Conservation (phyloP, 2,113 vertebrate species). For the Saguinus imperator region DNA sequence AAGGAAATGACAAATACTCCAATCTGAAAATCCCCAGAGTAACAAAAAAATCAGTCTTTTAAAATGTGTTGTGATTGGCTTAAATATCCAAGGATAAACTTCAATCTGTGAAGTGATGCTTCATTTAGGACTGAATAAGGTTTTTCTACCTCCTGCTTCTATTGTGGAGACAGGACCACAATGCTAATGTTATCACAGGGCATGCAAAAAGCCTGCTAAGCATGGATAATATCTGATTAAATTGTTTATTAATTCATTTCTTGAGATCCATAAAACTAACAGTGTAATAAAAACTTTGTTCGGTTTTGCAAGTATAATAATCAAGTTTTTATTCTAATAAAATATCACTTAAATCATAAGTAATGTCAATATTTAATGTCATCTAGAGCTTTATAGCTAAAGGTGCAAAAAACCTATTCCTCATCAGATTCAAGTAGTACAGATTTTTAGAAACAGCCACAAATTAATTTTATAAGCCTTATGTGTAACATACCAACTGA, state of each 20-base stretch:
- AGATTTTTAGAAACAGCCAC: conserved; percentile 44
- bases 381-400: conserved; percentile 10
- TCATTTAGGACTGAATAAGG: conserved; percentile 34
- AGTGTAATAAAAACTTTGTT: neutral
- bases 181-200: neutral
- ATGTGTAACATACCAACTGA: neutral
- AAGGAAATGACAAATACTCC: conserved; percentile 1
- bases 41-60: neutral
- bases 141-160: neutral
- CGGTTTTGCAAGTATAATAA: neutral
- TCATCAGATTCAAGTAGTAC: neutral
- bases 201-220: neutral
- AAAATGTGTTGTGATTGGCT: conserved; percentile 3
- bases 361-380: neutral
- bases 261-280: conserved; percentile 11
- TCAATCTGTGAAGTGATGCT: conserved; percentile 44
- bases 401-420: neutral
- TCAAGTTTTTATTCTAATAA: neutral
- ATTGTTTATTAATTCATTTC: conserved; percentile 46
- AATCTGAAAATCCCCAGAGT: neutral
- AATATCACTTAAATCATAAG: neutral
- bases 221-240: neutral
- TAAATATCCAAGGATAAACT: neutral
- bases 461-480: conserved; percentile 31
- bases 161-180: neutral